These are phyloP conservation scores for Labeo rohita DNA, from an alignment of 2,113 vertebrate genomes.

Conservation along the genomic window DNA sequence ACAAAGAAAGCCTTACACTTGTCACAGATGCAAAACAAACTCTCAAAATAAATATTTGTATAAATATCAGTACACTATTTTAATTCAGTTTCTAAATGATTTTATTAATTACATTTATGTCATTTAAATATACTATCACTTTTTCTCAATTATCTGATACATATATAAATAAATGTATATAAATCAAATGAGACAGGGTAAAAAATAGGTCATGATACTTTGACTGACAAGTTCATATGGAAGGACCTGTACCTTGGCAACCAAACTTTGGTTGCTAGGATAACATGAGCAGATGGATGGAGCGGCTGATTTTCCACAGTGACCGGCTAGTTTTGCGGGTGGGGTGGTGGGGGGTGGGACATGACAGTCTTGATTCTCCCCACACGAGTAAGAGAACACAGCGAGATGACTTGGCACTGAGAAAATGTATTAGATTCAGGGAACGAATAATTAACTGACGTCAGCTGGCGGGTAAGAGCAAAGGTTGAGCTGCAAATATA, in stretches of 20 bases:
- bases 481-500: constrained; percentile 83
- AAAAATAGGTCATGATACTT: constrained; percentile 50
- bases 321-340: constrained; percentile 67
- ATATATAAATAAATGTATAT: constrained; percentile 4
- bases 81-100: background rate
- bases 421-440: constrained; percentile 83
- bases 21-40: constrained; percentile 40
- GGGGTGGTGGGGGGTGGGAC: constrained; percentile 39
- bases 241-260: constrained; percentile 79
- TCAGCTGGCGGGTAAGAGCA: constrained; percentile 76
- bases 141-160: background rate
- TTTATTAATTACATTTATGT: background rate
- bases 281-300: constrained; percentile 85
- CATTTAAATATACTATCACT: background rate
- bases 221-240: constrained; percentile 89
- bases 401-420: constrained; percentile 79
- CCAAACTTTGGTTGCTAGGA: constrained; percentile 83
- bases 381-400: constrained; percentile 70
- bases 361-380: constrained; percentile 72
- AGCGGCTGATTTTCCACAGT: constrained; percentile 75
- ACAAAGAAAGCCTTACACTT: constrained; percentile 54
- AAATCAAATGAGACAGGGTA: background rate
- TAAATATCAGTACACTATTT: background rate
- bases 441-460: constrained; percentile 87
- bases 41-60: constrained; percentile 8